Base-by-base conservation (phyloP, 2,888 invertebrate species). In the Apodemia arnacis region DNA sequence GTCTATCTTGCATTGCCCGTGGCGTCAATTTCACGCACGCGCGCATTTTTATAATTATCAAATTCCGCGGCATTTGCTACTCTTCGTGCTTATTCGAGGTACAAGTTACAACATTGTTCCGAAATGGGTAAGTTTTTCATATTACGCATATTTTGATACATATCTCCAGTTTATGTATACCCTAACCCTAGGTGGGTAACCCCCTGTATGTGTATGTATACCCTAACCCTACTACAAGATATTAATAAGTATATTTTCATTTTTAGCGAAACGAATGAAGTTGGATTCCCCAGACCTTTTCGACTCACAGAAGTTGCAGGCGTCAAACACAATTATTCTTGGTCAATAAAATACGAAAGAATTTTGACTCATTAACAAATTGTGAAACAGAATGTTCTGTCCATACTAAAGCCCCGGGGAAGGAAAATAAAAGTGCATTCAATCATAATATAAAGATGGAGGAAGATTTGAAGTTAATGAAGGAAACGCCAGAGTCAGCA, bases 391-490 rank as follows among this genome's bases (percentile, higher is more conserved):
- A 63, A 63, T 21, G 63, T 63, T 21, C 63, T 21, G 24, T 10
- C 2, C 63, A 63, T 21, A 63, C 63, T 63, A 63, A 21, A 63
- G 21, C 21, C 24, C 59, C 24, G 63, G 63, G 63, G 5, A 63
- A 63, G 63, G 63, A 63, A 63, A 63, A 63, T 63, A 63, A 21
- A 63, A 21, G 21, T 21, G 24, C 63, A 63, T 63, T 63, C 21
- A 63, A 63, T 24, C 21, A 63, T 63, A 63, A 63, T 63, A 63
- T 63, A 63, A 63, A 63, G 63, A 63, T 63, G 63, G 63, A 63
- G 63, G 63, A 63, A 63, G 63, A 63, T 63, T 63, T 63, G 11
- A 21, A 63, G 24, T 63, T 63, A 63, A 10, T 63, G 63, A 63
- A 63, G 21, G 63, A 63, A 63, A 24, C 21, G 8, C 21, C 21